Base-by-base conservation (phyloP, 2,888 invertebrate species). In the Andrena bucephala region DNA sequence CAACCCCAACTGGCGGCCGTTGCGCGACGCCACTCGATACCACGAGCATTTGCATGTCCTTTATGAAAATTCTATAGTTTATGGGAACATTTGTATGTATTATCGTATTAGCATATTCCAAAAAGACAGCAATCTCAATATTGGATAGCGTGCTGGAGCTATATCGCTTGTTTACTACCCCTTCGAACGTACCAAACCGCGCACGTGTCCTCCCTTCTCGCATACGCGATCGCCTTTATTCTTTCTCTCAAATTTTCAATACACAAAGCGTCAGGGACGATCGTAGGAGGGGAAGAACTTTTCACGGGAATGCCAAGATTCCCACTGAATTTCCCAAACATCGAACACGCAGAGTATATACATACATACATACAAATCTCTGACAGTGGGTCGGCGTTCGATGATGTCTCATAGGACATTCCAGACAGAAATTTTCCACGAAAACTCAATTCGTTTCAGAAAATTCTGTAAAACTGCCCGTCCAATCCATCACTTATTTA, bases 61-160 rank as follows among this genome's bases (percentile, higher is more conserved):
- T 93, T 94, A 94, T 93, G 93, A 94, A 94, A 93, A 94, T 94
- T 93, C 94, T 93, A 93, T 93, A 93, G 94, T 94, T 94, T 94
- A 93, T 93, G 92, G 93, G 90, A 89, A 90, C 93, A 94, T 94
- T 94, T 91, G 92, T 94, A 93, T 94, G 93, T 93, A 94, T 94
- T 94, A 94, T 93, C 92, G 87, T 91, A 94, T 94, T 94, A 94
- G 94, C 94, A 94, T 94, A 94, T 93, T 93, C 93, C 90, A 90
- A 93, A 57, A 92, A 91, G 90, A 93, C 94, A 91, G 93, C 94
- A 94, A 94, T 94, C 93, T 93, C 93, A 93, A 94, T 94, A 94
- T 94, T 94, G 93, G 93, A 93, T 93, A 92, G 90, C 88, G 70
- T 87, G 84, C 87, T 87, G 81, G 89, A 63, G 89, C 89, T 92